Conservation (phyloP, 2,113 vertebrate species). For the Kobus ellipsiprymnus region DNA sequence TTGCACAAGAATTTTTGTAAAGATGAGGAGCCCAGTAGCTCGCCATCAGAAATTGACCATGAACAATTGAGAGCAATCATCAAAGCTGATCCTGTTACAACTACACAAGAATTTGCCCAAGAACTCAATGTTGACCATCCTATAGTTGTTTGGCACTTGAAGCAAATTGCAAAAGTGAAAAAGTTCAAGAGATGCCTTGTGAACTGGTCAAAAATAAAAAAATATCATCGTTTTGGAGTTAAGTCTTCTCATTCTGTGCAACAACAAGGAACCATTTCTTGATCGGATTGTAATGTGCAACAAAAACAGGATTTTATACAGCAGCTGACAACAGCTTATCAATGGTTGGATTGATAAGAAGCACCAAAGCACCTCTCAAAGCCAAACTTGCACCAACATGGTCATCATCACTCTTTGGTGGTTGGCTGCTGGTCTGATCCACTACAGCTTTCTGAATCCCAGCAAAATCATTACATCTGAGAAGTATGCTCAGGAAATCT, state of each 20-base stretch:
- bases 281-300: rapidly evolving
- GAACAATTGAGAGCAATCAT: not conserved
- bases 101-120: not conserved
- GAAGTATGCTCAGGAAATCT: not conserved
- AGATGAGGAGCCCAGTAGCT: not conserved
- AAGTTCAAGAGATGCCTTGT: not conserved
- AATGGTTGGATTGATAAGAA: not conserved
- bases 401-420: not conserved
- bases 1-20: not conserved
- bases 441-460: not conserved
- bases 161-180: not conserved
- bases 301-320: not conserved
- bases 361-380: not conserved
- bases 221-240: not conserved
- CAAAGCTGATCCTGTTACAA: not conserved
- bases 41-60: not conserved
- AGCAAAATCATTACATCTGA: not conserved
- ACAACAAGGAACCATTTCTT: not conserved
- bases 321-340: not conserved
- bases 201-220: not conserved
- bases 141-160: not conserved
- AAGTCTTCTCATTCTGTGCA: not conserved
- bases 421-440: not conserved
- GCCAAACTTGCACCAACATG: not conserved
- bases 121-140: not conserved